phyloP scores from a whole-genome alignment of 2,888 invertebrate genomes.

The Apocheima hispidaria region DNA sequence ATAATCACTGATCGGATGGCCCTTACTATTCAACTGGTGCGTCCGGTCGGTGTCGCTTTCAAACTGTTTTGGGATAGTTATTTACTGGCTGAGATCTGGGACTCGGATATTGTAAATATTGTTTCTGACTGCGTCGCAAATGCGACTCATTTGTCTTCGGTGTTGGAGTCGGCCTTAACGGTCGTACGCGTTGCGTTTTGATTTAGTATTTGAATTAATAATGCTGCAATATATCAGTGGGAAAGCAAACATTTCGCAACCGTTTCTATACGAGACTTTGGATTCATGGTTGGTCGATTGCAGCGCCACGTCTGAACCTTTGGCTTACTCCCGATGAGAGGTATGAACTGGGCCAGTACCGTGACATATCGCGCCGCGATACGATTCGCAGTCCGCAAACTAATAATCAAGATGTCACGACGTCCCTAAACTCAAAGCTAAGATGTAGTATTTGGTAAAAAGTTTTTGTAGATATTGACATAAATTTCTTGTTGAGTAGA shows the following conservation, averaged over 20 bases:
- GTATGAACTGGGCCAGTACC: no score
- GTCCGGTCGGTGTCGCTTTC: constrained; percentile 37
- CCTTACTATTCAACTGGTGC: constrained; percentile 10
- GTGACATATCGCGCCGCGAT: no score
- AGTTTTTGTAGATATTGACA: no score
- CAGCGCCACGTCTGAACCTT: no score
- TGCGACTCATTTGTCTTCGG: constrained; percentile 28
- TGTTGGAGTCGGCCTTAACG: constrained; percentile 14
- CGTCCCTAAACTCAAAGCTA: no score
- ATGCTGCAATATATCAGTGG: constrained; percentile 10
- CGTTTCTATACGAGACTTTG: not conserved
- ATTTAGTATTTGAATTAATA: constrained; percentile 29
- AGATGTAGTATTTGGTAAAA: no score
- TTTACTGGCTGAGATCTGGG: constrained; percentile 37
- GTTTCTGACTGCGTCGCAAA: constrained; percentile 18
- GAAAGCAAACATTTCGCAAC: constrained; percentile 2
- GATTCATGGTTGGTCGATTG: no score
- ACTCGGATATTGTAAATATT: constrained; percentile 27
- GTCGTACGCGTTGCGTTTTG: constrained; percentile 13
- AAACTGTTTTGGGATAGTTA: constrained; percentile 31
- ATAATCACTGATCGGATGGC: not conserved
- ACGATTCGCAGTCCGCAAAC: no score
- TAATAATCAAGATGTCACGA: no score
- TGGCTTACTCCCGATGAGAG: no score
- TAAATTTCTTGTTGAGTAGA: no score